phyloP scores from a whole-genome alignment of 2,113 vertebrate species.

The Equus quagga region DNA sequence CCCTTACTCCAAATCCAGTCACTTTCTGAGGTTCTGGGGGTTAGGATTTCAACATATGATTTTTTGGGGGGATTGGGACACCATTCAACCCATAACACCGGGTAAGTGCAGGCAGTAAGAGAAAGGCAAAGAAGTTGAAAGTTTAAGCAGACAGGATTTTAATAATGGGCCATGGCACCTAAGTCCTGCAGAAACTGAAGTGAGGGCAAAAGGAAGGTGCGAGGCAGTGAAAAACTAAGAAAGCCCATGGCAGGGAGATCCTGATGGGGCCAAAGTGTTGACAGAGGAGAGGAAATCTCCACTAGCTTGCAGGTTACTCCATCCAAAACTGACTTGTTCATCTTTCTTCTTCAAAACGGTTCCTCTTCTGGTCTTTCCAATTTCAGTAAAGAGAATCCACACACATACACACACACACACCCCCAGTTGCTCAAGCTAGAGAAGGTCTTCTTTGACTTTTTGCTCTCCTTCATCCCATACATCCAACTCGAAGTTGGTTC shows the following conservation, averaged over 20 bases:
- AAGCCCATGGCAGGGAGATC: too few relatives aligned
- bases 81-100: not conserved
- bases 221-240: not conserved
- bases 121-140: not conserved
- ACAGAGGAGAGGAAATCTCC: not conserved
- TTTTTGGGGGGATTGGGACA: not conserved
- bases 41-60: not conserved
- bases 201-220: not conserved
- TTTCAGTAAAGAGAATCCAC: not conserved
- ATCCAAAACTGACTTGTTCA: not conserved
- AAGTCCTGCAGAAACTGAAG: not conserved
- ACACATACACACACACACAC: not conserved
- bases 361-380: not conserved
- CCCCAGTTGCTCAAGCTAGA: not conserved
- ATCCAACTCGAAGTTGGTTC: not conserved
- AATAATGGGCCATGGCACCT: not conserved
- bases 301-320: not conserved
- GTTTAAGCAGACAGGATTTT: not conserved
- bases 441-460: not conserved
- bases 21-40: not conserved
- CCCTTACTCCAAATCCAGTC: not conserved
- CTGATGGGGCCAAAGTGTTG: not conserved
- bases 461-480: too few relatives aligned
- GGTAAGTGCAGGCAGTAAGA: not conserved
- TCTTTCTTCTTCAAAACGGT: not conserved